Percentiles rank a stretch among this genome's conserved stretches.
Evolutionary conservation across 2,888 invertebrate species (phyloP).

Genomic region (Drosophila hamatofila): DNA sequence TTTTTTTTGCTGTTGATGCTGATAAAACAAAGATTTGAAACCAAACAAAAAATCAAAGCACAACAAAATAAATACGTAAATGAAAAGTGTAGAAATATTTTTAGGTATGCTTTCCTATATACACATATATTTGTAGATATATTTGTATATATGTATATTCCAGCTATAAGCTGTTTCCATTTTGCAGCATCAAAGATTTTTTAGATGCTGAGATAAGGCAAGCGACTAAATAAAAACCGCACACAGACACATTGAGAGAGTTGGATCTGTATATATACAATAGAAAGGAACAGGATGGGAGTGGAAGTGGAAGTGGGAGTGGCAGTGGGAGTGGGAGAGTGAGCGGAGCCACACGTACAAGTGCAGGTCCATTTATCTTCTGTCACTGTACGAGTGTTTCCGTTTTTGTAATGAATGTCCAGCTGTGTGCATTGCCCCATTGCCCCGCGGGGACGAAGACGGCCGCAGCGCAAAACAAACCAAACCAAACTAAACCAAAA

Average conservation of each 20-base stretch:
- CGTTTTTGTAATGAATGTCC: conserved; percentile 80
- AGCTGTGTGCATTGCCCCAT: conserved; percentile 77
- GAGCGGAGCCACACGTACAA: conserved; percentile 67
- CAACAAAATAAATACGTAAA: conserved; percentile 39
- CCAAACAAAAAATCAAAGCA: conserved; percentile 49
- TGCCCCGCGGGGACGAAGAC: conserved; percentile 62
- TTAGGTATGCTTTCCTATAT: conserved; percentile 10
- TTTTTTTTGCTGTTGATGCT: conserved; percentile 28
- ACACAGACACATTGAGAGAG: conserved; percentile 52
- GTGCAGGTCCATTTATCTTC: conserved; percentile 80
- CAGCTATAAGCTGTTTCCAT: conserved; percentile 71
- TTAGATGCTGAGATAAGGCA: conserved; percentile 77
- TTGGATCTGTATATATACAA: conserved; percentile 21
- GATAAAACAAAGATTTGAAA: conserved; percentile 68
- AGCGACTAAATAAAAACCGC: conserved; percentile 79
- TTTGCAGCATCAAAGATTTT: conserved; percentile 75
- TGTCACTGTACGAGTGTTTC: conserved; percentile 79
- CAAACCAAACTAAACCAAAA: conserved; percentile 47
- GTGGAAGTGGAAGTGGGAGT: conserved; percentile 13
- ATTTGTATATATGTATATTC: conserved; percentile 8
- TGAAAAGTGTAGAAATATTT: conserved; percentile 33
- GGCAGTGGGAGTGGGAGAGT: conserved; percentile 3
- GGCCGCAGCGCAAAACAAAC: conserved; percentile 42
- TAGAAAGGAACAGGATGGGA: not conserved
- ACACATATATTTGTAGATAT: not conserved